Evolutionary conservation across 2,113 vertebrate genomes (phyloP).

Genomic region (Cryptomyrus ogoouensis): DNA sequence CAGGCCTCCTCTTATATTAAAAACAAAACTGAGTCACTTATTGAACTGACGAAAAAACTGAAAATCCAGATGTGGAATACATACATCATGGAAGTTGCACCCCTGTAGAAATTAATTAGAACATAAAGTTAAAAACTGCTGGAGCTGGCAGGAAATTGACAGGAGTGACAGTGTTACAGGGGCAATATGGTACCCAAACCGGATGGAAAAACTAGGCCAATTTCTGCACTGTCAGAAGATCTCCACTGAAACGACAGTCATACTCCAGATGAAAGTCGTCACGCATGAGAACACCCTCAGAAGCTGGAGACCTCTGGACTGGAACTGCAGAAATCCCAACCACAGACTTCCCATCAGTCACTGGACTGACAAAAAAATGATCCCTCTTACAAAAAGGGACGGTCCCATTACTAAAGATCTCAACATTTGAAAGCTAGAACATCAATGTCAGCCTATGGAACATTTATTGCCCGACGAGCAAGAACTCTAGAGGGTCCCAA

Average conservation of each 20-base stretch:
- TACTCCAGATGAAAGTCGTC: not conserved
- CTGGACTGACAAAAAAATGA: not conserved
- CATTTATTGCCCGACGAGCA: not conserved
- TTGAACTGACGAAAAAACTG: not conserved
- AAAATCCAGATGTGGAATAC: not conserved
- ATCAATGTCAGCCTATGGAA: not conserved
- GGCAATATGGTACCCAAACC: not conserved
- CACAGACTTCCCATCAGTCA: not conserved
- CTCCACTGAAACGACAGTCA: not conserved
- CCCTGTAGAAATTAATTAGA: not conserved
- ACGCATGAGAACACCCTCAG: not conserved
- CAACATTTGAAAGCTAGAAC: not conserved
- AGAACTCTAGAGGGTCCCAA: constrained; percentile 1
- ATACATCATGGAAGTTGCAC: not conserved
- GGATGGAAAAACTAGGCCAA: not conserved
- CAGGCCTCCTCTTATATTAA: not conserved
- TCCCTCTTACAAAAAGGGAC: not conserved
- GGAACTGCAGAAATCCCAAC: not conserved
- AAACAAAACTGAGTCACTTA: not conserved
- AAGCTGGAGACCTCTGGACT: not conserved
- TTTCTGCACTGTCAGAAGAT: not conserved
- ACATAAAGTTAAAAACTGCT: not conserved
- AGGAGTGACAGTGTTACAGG: not conserved
- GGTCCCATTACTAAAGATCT: not conserved
- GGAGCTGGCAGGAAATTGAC: not conserved